Percentiles rank a stretch among this genome's conserved stretches.
Evolutionary conservation across 2,888 invertebrate species (phyloP).

Genomic region (Hypercompe scribonia): DNA sequence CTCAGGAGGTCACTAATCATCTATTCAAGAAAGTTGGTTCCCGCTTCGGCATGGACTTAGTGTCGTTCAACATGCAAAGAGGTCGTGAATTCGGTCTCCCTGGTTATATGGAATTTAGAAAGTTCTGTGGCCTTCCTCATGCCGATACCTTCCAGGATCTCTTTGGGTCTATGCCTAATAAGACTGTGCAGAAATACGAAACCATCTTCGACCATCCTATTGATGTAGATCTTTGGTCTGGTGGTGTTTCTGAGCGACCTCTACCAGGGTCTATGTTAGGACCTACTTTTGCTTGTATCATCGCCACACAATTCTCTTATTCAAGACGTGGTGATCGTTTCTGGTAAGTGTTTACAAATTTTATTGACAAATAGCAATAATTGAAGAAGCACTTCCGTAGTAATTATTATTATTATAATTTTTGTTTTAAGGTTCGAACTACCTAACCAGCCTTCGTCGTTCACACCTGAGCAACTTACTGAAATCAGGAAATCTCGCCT

Average conservation of each 20-base stretch:
- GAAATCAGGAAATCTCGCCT: conserved; percentile 94
- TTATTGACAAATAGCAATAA: not conserved
- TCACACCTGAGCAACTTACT: conserved; percentile 93
- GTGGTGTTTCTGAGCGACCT: conserved; percentile 96
- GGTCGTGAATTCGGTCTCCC: conserved; percentile 97
- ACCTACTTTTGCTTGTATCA: conserved; percentile 97
- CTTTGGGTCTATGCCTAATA: conserved; percentile 95
- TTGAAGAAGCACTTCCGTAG: not conserved
- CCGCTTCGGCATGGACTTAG: conserved; percentile 95
- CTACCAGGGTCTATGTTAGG: conserved; percentile 97
- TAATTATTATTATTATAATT: not conserved
- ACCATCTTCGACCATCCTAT: conserved; percentile 95
- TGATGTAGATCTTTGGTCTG: conserved; percentile 98
- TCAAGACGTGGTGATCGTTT: conserved; percentile 96
- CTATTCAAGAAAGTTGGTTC: conserved; percentile 94
- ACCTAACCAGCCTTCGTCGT: conserved; percentile 96
- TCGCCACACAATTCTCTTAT: conserved; percentile 97
- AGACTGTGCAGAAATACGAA: conserved; percentile 93
- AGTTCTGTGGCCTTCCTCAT: conserved; percentile 94
- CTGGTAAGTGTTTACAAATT: conserved; percentile 86
- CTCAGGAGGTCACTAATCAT: conserved; percentile 96
- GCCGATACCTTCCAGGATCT: conserved; percentile 93
- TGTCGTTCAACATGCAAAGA: conserved; percentile 97
- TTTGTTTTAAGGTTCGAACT: conserved; percentile 90
- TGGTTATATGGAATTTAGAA: conserved; percentile 97